Conservation (phyloP, 2,797 vertebrate species). For the Rhynchonycteris naso region DNA sequence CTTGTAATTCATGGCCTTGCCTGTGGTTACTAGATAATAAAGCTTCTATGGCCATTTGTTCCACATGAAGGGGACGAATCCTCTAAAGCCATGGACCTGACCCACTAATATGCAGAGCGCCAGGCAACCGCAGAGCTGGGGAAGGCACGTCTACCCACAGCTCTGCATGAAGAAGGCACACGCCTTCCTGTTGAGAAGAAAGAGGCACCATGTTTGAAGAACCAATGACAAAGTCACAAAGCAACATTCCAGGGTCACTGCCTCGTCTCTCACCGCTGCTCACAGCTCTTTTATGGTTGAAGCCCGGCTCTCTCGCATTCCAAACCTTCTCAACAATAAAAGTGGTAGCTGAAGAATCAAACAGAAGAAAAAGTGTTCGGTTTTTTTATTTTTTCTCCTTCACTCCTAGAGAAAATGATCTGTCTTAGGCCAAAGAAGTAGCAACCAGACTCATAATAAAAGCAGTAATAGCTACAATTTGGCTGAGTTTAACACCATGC, state of each 20-base stretch:
- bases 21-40: neutral
- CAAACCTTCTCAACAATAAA: neutral
- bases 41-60: neutral
- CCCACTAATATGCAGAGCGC: neutral
- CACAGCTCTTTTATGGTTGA: neutral
- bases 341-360: neutral
- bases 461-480: neutral
- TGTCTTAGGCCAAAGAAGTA: neutral
- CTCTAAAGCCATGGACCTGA: neutral
- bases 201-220: neutral
- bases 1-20: neutral
- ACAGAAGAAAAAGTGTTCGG: neutral
- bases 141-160: neutral
- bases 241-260: neutral
- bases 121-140: neutral
- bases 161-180: neutral
- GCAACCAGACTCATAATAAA: neutral
- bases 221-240: neutral
- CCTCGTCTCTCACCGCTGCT: neutral
- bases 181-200: neutral
- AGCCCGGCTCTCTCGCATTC: neutral
- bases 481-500: neutral
- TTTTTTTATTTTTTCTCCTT: neutral
- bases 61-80: neutral
- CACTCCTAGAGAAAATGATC: neutral